These are phyloP conservation scores for Cabera pusaria DNA, from an alignment of 2,888 invertebrate species.

Conservation along the genomic window DNA sequence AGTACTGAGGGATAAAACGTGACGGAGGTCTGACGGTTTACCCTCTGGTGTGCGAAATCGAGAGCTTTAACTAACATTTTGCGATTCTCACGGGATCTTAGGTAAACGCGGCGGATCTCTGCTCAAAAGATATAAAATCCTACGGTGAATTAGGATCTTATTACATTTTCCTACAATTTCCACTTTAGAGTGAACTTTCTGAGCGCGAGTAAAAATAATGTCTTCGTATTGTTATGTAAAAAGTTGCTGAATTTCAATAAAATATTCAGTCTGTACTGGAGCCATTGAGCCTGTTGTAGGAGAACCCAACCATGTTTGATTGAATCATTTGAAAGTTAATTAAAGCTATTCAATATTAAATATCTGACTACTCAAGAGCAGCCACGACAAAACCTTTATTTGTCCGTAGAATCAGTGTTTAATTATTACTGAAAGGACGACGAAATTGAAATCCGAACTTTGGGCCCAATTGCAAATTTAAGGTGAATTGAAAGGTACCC, in stretches of 20 bases:
- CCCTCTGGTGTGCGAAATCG: slow-evolving; percentile 25
- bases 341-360: slow-evolving; percentile 5
- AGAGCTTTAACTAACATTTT: slow-evolving; percentile 20
- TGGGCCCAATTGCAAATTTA: slow-evolving; percentile 27
- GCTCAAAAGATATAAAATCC: no score
- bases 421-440: slow-evolving; percentile 25
- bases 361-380: slow-evolving; percentile 10
- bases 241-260: no score
- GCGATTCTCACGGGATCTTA: slow-evolving; percentile 13
- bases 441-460: slow-evolving; percentile 31
- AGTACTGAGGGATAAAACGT: slow-evolving; percentile 19
- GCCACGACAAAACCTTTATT: slow-evolving; percentile 22
- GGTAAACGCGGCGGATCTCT: neutral
- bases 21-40: slow-evolving; percentile 28
- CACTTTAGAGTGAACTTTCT: no score
- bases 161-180: no score
- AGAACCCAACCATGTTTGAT: no score
- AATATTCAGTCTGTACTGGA: no score
- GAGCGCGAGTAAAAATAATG: no score
- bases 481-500: slow-evolving; percentile 22
- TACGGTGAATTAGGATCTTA: no score
- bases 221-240: no score
- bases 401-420: slow-evolving; percentile 20
- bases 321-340: slow-evolving; percentile 8
- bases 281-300: no score